Evolutionary conservation across 2,888 invertebrate species (phyloP), one percentile per base, ranked within the genome.

Genomic region (Acrobasis suavella): DNA sequence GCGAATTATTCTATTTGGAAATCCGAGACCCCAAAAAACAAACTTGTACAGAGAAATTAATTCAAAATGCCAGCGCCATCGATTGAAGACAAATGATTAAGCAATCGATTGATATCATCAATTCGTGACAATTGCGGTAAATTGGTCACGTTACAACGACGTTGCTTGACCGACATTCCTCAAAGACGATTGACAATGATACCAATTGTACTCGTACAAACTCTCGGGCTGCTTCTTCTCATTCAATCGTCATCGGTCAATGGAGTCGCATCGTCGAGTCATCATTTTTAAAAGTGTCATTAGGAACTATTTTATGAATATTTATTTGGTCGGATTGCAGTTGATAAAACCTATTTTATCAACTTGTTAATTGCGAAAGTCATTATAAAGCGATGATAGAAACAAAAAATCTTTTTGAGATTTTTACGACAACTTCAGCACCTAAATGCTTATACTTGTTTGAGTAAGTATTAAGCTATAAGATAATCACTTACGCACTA

Each of bases 61-160:
- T 32, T 52, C 15, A 38, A 14, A 22, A 42, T 17, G 32, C 42
- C 46, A 56, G 46, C 17, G 42, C 10, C 22, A 46, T 46, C 16
- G 42, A 56, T 60, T 63, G 61, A 59, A 66, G 62, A 52, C 62
- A 63, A 66, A 63, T 66, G 62, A 65, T 72, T 75, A 71, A 69
- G 37, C 49, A 55, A 55, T 46, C 72, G 78, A 84, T 86, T 74
- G 73, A 75, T 79, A 79, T 81, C 81, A 79, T 81, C 81, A 85
- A 85, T 85, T 84, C 77, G 71, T 74, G 66, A 72, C 81, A 82
- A 85, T 84, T 82, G 78, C 71, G 68, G 74, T 75, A 83, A 81
- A 76, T 82, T 72, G 82, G 85, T 78, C 80, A 80, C 70, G 70
- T 72, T 69, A 72, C 72, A 56, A 42, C 69, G 72, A 71, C 72